These are phyloP conservation scores for Brachylomia viminalis DNA, from an alignment of 2,888 invertebrate genomes.

Conservation along the genomic window DNA sequence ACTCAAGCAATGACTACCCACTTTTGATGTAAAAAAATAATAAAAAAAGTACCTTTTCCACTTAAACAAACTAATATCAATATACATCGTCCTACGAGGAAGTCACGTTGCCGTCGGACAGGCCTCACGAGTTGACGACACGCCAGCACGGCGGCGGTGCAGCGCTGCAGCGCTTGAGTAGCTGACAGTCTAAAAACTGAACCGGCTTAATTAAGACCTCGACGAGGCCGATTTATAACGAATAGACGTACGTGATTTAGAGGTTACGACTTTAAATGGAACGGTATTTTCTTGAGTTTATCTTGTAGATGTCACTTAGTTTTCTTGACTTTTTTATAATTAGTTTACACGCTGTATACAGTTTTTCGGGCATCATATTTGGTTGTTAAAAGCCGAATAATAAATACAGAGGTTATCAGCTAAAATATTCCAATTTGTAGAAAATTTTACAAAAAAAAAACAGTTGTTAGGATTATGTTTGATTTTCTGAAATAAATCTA, in stretches of 20 bases:
- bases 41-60: not conserved
- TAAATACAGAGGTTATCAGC: not conserved
- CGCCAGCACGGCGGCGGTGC: constrained; percentile 23
- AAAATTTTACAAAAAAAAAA: not conserved
- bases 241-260: constrained; percentile 56
- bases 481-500: no score
- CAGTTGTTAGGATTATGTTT: not conserved
- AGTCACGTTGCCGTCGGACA: constrained; percentile 43
- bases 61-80: constrained; percentile 22
- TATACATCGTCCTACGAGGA: constrained; percentile 45
- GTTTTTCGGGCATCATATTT: not conserved
- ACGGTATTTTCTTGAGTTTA: constrained; percentile 22
- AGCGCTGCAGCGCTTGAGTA: constrained; percentile 9
- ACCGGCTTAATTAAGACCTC: constrained; percentile 55
- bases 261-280: constrained; percentile 26
- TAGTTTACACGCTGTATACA: not conserved
- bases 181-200: constrained; percentile 55
- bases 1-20: not conserved
- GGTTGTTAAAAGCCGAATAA: not conserved
- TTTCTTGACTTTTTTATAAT: not conserved
- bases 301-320: constrained; percentile 19
- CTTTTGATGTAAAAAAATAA: not conserved
- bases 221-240: constrained; percentile 57
- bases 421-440: not conserved
- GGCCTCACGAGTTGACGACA: constrained; percentile 51